A percentile compares a stretch with the other conserved stretches of the same genome.
Evolutionary conservation across 2,797 vertebrate species (phyloP).

Genomic region (Clarias laeviceps): DNA sequence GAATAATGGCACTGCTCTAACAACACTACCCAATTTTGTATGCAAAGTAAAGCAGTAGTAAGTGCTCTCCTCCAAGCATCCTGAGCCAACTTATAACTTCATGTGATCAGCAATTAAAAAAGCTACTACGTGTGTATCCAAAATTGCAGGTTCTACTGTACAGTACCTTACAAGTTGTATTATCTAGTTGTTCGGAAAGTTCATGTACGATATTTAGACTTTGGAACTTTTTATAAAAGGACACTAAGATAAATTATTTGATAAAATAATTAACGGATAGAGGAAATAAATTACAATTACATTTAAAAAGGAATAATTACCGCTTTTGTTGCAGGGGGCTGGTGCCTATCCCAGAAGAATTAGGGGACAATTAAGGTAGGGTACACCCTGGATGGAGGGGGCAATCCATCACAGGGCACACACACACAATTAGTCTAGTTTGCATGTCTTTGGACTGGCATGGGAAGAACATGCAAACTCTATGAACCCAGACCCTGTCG

Average conservation of each 20-base stretch:
- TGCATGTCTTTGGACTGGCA: no score
- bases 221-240: neutral
- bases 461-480: no score
- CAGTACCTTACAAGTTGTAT: neutral
- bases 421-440: no score
- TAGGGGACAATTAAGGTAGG: no score
- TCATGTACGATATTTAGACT: neutral
- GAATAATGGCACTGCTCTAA: neutral
- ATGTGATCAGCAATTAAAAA: neutral
- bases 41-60: neutral
- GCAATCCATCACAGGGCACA: no score
- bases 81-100: neutral
- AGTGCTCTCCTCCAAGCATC: neutral
- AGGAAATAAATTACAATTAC: neutral
- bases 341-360: no score
- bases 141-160: neutral
- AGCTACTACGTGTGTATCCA: neutral
- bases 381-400: no score
- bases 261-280: neutral
- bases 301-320: neutral
- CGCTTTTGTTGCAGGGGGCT: no score
- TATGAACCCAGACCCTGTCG: no score
- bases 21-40: neutral
- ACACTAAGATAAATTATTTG: neutral
- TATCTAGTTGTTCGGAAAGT: neutral